Evolutionary conservation across 37 sponge, comb jelly and placozoan genomes (phyloP), one percentile per base, ranked within the genome.

Genomic region (Ephydatia muelleri): DNA sequence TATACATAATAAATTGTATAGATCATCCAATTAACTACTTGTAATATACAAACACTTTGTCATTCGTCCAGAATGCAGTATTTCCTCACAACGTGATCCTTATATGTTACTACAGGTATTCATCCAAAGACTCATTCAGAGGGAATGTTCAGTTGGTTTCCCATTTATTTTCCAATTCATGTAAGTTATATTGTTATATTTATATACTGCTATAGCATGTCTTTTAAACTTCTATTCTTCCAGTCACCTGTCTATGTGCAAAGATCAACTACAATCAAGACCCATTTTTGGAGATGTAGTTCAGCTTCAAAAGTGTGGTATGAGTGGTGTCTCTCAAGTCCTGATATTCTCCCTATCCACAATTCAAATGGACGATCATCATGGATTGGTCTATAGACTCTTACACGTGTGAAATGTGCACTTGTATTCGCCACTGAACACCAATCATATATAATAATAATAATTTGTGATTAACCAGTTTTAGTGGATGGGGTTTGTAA

Each of bases 141-240:
- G 5, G 95, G 92, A n/a, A 99, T 99, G 99, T 95, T 99, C 84
- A 97, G 97, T 78, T 99, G 99, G 99, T 99, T 99, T 66, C 97
- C 99, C 66, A 89, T 99, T 68, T 97, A 82, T 89, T 95, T 99
- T 68, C 99, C 99, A 4, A 65, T 99, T 28, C 85, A 85, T 87
- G 95, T 91, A 78, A 49, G 82, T 30, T 25, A 12, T 68, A 8
- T n/a, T 35, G 12, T 25, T 16, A 29, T 12, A 14, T 14, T 31
- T 6, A 11, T 78, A 49, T 3, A 49, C n/a, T 78, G 65, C 19
- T 27, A 49, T 19, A 38, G 39, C 30, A 78, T 25, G 27, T 78
- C 13, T 16, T 13, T 29, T 33, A 12, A 12, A 29, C 28, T n/a
- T n/a, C n/a, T n/a, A n/a, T n/a, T 8, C 70, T 69, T 6, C 8